phyloP scores from a whole-genome alignment of 1,140 invertebrate species.

The Micrasema longulum region DNA sequence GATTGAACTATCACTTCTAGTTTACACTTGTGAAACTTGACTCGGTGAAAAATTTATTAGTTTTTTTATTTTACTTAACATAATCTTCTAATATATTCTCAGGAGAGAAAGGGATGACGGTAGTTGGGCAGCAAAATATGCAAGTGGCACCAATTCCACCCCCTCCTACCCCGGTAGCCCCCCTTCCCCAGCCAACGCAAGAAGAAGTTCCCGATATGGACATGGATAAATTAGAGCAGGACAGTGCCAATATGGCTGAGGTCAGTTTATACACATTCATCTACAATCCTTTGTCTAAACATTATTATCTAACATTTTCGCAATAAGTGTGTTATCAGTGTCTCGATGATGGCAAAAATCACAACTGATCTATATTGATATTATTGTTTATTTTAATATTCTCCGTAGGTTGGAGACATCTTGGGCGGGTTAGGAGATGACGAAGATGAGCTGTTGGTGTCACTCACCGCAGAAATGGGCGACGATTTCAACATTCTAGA shows the following conservation, averaged over 20 bases:
- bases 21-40: background rate
- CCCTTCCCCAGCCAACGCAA: conserved; percentile 49
- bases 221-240: conserved; percentile 85
- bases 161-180: background rate
- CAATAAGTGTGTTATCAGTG: no score
- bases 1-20: background rate
- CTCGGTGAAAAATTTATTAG: background rate
- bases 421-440: conserved; percentile 86
- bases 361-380: no score
- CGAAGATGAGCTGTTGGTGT: conserved; percentile 84
- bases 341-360: no score
- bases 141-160: conserved; percentile 20
- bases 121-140: conserved; percentile 22
- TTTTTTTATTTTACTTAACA: background rate
- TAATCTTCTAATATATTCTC: conserved; percentile 1
- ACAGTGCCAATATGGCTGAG: conserved; percentile 76
- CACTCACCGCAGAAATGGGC: conserved; percentile 83
- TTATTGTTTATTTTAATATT: no score
- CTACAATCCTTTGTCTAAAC: no score
- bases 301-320: no score
- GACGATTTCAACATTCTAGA: conserved; percentile 96
- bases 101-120: conserved; percentile 36
- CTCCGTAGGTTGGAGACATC: conserved; percentile 75
- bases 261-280: conserved; percentile 60
- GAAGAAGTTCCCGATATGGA: conserved; percentile 84